Percentiles rank a stretch among this genome's conserved stretches.
Conservation (phyloP, 1,140 invertebrate genomes). For the Zeugodacus cucurbitae region DNA sequence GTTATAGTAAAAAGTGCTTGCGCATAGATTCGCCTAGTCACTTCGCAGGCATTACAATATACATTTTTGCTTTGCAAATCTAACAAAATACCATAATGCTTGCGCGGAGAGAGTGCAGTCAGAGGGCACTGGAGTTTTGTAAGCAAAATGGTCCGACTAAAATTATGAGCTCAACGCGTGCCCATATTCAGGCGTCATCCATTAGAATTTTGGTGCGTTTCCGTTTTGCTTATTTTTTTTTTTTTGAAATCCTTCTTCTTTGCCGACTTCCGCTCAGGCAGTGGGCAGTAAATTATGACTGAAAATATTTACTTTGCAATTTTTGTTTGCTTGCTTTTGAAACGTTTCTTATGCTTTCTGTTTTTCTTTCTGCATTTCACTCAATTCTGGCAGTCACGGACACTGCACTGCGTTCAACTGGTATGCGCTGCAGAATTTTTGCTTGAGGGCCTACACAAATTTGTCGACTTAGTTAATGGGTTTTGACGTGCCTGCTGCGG, state of each 20-base stretch:
- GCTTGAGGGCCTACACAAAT: conserved; percentile 12
- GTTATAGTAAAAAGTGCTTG: background rate
- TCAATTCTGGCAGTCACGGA: background rate
- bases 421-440: background rate
- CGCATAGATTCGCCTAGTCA: conserved; percentile 5
- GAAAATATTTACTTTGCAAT: conserved; percentile 25
- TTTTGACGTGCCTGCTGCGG: background rate
- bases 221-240: background rate
- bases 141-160: background rate
- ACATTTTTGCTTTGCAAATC: background rate
- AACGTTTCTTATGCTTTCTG: background rate
- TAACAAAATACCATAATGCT: background rate
- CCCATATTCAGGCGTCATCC: background rate
- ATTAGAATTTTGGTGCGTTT: background rate
- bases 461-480: conserved; percentile 36
- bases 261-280: background rate
- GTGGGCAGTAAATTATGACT: conserved; percentile 12
- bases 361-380: background rate
- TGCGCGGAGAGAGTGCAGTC: background rate
- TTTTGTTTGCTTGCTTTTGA: background rate
- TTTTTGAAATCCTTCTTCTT: background rate
- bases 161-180: conserved; percentile 34
- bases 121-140: background rate
- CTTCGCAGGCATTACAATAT: background rate
- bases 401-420: background rate